These are phyloP conservation scores for Raja brachyura DNA, from an alignment of 2,113 vertebrate species.

Conservation along the genomic window DNA sequence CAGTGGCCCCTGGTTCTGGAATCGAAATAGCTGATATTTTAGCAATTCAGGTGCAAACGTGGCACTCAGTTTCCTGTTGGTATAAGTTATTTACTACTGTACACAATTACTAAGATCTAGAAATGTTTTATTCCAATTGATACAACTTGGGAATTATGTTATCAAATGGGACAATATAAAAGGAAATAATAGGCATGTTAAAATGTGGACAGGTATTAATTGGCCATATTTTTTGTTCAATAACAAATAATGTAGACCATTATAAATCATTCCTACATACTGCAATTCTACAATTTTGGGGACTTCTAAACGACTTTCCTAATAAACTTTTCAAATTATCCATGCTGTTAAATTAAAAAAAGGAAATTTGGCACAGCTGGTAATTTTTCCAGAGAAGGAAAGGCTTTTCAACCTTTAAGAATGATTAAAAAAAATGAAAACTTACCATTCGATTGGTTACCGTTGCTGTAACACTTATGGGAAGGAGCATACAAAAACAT, in stretches of 20 bases:
- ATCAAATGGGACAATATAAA: background rate
- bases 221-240: background rate
- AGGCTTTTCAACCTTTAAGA: background rate
- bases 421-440: conserved; percentile 34
- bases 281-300: background rate
- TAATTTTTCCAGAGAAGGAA: background rate
- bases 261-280: background rate
- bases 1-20: too few species aligned
- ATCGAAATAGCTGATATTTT: background rate
- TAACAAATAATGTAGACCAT: background rate
- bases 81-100: background rate
- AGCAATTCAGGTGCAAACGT: background rate
- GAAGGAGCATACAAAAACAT: conserved; percentile 97
- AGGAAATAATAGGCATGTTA: background rate
- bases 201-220: background rate
- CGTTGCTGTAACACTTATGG: conserved; percentile 85
- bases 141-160: background rate
- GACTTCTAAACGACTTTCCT: background rate
- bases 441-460: conserved; percentile 76
- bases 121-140: background rate
- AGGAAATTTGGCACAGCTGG: too few species aligned
- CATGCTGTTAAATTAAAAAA: background rate
- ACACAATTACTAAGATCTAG: background rate
- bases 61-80: background rate
- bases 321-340: background rate